These are phyloP conservation scores for Podargus strigoides DNA, from an alignment of 2,797 vertebrate genomes.

Conservation along the genomic window DNA sequence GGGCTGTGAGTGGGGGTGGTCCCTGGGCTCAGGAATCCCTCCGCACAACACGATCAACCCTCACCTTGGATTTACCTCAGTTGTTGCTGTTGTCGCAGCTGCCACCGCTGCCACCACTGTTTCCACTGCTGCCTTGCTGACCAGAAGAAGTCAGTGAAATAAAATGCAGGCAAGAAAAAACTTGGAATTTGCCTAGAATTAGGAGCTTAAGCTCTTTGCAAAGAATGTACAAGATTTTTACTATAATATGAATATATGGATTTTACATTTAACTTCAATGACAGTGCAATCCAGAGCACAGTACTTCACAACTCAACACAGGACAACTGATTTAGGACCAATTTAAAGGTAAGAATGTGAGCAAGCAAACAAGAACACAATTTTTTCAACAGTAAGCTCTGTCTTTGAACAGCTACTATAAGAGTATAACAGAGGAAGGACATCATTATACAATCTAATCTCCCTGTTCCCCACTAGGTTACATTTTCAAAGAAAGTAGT, in stretches of 20 bases:
- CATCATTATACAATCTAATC: background rate
- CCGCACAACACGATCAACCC: no score
- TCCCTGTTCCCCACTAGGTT: rapidly evolving
- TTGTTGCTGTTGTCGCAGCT: no score
- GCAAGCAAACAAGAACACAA: background rate
- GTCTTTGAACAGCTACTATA: background rate
- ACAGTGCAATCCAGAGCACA: background rate
- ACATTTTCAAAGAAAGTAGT: background rate
- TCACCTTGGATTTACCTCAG: no score
- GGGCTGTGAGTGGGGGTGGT: no score
- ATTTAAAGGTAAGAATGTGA: background rate
- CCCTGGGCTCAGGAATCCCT: no score
- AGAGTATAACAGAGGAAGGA: background rate
- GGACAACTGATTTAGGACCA: background rate
- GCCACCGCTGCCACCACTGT: no score
- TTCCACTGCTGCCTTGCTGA: no score
- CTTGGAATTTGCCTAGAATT: background rate
- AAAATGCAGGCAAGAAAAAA: background rate
- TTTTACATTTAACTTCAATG: background rate
- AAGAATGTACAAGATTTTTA: background rate
- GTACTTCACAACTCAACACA: background rate
- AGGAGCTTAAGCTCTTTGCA: background rate
- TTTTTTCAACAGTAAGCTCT: background rate
- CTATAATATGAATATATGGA: background rate
- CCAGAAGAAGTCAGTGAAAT: background rate